Percentiles rank a stretch among this genome's conserved stretches.
Conservation (phyloP, 1,140 invertebrate species). For the Leptopilina boulardi region DNA sequence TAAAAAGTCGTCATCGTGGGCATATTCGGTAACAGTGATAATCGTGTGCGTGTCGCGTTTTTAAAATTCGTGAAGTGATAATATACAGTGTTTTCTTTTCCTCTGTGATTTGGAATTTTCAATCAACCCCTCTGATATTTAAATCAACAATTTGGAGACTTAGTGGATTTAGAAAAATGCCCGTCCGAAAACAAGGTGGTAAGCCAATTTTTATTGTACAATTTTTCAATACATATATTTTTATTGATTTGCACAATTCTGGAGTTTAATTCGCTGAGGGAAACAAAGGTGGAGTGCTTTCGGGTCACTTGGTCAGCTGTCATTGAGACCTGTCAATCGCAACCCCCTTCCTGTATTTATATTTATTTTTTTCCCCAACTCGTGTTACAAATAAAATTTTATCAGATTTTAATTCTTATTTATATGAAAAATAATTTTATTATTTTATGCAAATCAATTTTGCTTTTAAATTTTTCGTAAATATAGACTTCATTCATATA, state of each 20-base stretch:
- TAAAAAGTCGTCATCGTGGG: constrained; percentile 34
- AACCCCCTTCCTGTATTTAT: not conserved
- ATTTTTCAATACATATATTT: not conserved
- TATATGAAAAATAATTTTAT: too few species aligned
- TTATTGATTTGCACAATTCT: constrained; percentile 8
- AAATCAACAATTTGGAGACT: constrained; percentile 36
- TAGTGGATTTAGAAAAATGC: constrained; percentile 61
- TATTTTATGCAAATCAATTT: too few species aligned
- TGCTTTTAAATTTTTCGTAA: too few species aligned
- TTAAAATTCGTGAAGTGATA: constrained; percentile 47
- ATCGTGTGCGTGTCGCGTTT: constrained; percentile 54
- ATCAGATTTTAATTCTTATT: not conserved
- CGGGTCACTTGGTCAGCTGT: constrained; percentile 69
- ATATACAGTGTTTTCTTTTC: constrained; percentile 27
- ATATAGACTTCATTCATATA: too few species aligned
- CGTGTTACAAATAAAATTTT: not conserved
- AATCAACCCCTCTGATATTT: constrained; percentile 38
- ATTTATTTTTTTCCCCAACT: not conserved
- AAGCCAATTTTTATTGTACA: constrained; percentile 64
- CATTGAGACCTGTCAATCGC: constrained; percentile 42
- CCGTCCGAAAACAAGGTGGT: constrained; percentile 76
- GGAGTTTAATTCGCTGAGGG: constrained; percentile 21
- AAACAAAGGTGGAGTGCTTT: constrained; percentile 48
- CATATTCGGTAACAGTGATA: constrained; percentile 49
- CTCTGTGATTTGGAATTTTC: constrained; percentile 31